phyloP scores from a whole-genome alignment of 2,888 invertebrate species.

The Philaethria dido region DNA sequence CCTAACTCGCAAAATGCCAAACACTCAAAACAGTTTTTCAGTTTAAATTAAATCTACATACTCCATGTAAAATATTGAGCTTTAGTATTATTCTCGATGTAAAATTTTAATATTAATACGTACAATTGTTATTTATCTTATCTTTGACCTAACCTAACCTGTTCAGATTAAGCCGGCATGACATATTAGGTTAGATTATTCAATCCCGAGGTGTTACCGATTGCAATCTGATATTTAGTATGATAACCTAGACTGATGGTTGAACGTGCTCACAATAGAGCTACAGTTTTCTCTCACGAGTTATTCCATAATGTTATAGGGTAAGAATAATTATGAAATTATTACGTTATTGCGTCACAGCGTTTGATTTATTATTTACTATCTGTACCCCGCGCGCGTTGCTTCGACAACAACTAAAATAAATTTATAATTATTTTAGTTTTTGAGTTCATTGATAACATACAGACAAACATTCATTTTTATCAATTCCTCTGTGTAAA shows the following conservation, averaged over 20 bases:
- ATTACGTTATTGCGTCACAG: not conserved
- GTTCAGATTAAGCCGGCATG: slow-evolving; percentile 25
- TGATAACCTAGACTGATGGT: slow-evolving; percentile 28
- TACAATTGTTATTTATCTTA: slow-evolving; percentile 26
- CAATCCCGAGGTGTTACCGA: slow-evolving; percentile 37
- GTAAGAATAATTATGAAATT: slow-evolving; percentile 12
- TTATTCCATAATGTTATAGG: slow-evolving; percentile 11
- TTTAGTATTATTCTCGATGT: not conserved
- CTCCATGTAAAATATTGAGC: not conserved
- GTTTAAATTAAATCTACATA: not conserved
- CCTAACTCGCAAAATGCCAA: no score
- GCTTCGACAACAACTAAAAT: no score
- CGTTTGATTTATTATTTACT: not conserved
- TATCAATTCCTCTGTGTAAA: no score
- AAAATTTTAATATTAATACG: slow-evolving; percentile 17
- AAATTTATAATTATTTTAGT: no score
- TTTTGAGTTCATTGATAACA: no score
- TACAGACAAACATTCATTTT: no score
- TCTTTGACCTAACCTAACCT: slow-evolving; percentile 31
- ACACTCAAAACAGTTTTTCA: no score
- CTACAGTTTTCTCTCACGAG: slow-evolving; percentile 12
- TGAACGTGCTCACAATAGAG: slow-evolving; percentile 12
- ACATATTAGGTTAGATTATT: slow-evolving; percentile 32
- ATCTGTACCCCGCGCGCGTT: no score
- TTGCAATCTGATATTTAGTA: slow-evolving; percentile 27